Conservation (phyloP, 2,113 vertebrate genomes). For the Solea senegalensis region DNA sequence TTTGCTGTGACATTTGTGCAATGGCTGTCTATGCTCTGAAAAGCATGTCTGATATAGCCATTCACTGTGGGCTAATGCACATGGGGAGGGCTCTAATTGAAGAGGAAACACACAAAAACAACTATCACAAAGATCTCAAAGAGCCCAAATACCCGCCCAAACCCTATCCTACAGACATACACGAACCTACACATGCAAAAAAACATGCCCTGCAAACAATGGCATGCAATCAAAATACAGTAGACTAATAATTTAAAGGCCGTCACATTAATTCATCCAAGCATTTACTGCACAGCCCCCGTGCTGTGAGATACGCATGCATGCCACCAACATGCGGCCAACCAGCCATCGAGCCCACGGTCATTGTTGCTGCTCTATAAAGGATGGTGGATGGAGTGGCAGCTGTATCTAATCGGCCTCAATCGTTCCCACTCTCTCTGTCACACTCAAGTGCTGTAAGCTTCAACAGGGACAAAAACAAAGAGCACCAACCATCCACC, state of each 20-base stretch:
- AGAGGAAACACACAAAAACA: conserved; percentile 18
- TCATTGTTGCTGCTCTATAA: conserved; percentile 68
- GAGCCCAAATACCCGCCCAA: background rate
- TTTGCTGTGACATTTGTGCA: conserved; percentile 45
- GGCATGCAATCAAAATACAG: conserved; percentile 8
- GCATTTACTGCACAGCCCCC: conserved; percentile 19
- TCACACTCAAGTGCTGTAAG: conserved; percentile 78
- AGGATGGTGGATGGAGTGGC: conserved; percentile 72
- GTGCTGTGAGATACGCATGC: conserved; percentile 40
- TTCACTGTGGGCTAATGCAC: conserved; percentile 53
- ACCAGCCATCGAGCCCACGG: conserved; percentile 51
- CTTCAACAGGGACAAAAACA: conserved; percentile 75
- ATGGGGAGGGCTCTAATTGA: conserved; percentile 30
- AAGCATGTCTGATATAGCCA: conserved; percentile 59
- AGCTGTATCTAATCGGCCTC: conserved; percentile 82
- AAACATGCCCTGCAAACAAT: conserved; percentile 15
- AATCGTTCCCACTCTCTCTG: conserved; percentile 70
- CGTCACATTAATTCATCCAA: conserved; percentile 6
- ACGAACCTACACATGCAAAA: conserved; percentile 21
- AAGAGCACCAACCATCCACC: conserved; percentile 61
- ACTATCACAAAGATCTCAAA: too few species aligned
- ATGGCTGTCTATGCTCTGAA: conserved; percentile 46
- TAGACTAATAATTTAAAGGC: conserved; percentile 11
- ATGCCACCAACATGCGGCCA: conserved; percentile 62
- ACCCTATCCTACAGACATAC: background rate